phyloP scores from a whole-genome alignment of 92 coral and sea anemone genomes.

The Plumapathes pennacea region DNA sequence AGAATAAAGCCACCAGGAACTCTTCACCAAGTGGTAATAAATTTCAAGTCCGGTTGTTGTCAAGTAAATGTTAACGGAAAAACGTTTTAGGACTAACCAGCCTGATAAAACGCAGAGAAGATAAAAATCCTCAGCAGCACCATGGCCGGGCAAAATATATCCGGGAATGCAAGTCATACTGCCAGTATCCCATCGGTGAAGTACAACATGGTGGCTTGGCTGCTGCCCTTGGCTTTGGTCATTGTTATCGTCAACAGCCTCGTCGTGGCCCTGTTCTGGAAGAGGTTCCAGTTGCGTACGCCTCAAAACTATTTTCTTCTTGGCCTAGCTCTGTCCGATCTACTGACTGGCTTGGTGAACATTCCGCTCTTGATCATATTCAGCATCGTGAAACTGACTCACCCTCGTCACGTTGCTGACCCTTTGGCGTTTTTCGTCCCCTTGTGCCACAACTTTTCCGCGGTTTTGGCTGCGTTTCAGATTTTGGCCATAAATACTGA shows the following conservation, averaged over 20 bases:
- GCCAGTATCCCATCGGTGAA: too few relatives aligned
- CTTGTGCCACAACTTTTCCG: conserved; percentile 28
- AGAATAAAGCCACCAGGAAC: too few relatives aligned
- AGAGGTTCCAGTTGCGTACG: conserved; percentile 33
- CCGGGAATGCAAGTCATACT: too few relatives aligned
- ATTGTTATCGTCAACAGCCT: conserved; percentile 46
- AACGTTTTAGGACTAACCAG: too few relatives aligned
- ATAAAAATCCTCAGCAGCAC: too few relatives aligned
- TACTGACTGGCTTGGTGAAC: conserved; percentile 42
- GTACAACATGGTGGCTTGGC: too few relatives aligned
- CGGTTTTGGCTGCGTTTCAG: conserved; percentile 65
- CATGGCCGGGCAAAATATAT: too few relatives aligned
- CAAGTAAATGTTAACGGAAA: too few relatives aligned
- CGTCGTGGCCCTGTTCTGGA: conserved; percentile 44
- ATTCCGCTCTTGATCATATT: conserved; percentile 43
- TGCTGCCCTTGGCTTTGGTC: conserved; percentile 34
- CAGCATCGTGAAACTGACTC: background rate
- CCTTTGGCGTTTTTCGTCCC: conserved; percentile 1
- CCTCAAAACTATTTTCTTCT: conserved; percentile 63
- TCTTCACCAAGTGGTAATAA: too few relatives aligned
- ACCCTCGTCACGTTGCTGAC: background rate
- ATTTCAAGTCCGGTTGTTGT: too few relatives aligned
- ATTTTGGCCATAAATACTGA: conserved; percentile 67
- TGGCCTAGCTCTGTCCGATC: conserved; percentile 56
- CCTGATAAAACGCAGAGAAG: too few relatives aligned